Conservation (phyloP, 1,140 invertebrate genomes). For the Drosophila paulistorum region DNA sequence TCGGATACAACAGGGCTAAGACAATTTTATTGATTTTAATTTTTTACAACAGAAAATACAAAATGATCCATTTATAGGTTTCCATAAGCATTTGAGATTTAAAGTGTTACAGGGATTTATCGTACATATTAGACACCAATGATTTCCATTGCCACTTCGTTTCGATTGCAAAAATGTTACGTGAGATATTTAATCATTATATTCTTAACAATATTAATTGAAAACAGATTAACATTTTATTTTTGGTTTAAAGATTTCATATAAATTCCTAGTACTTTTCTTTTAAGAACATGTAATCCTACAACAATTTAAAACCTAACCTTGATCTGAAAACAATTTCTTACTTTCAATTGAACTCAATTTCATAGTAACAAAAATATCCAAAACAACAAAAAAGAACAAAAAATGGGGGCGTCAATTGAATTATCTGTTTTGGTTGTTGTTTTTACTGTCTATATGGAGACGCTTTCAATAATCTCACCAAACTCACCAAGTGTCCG, state of each 20-base stretch:
- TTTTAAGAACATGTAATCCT: too few species aligned
- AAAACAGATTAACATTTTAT: too few species aligned
- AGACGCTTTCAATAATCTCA: conserved; percentile 20
- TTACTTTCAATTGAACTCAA: conserved; percentile 29
- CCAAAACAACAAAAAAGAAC: conserved; percentile 7
- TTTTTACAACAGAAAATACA: background rate
- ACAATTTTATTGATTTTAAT: background rate
- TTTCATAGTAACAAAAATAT: conserved; percentile 16
- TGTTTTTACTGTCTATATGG: conserved; percentile 2
- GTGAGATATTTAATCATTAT: too few species aligned
- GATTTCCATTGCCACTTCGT: too few species aligned
- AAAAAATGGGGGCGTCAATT: conserved; percentile 62
- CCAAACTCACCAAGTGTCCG: conserved; percentile 31
- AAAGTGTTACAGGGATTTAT: too few species aligned
- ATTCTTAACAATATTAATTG: too few species aligned
- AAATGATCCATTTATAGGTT: too few species aligned
- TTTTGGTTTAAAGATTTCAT: too few species aligned
- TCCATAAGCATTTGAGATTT: too few species aligned
- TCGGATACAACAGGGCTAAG: background rate
- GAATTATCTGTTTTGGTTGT: conserved; percentile 32
- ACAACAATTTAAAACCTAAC: conserved; percentile 16
- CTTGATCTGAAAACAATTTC: conserved; percentile 31
- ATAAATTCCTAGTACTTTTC: too few species aligned
- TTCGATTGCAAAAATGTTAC: too few species aligned
- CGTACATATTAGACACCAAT: too few species aligned